Conservation (phyloP, 2,888 invertebrate genomes). For the Catocala fraxini region DNA sequence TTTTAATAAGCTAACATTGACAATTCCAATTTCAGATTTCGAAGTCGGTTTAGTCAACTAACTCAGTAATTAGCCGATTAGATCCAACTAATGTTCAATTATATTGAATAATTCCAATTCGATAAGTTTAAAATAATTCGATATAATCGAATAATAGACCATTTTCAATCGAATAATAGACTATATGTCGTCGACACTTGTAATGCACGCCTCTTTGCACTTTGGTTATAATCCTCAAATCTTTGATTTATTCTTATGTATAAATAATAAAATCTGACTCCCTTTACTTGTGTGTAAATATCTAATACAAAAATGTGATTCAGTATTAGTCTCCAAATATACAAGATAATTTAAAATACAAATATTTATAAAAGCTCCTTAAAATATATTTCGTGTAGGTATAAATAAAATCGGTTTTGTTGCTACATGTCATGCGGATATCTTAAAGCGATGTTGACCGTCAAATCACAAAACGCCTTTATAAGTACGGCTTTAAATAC, state of each 20-base stretch:
- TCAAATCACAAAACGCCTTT: neutral
- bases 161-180: neutral
- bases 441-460: neutral
- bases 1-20: neutral
- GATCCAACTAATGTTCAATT: neutral
- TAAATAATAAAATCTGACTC: slow-evolving; percentile 8
- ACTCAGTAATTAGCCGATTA: neutral
- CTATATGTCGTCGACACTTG: neutral
- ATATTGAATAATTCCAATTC: too few relatives aligned
- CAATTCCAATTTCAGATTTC: neutral
- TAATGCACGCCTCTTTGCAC: slow-evolving; percentile 2
- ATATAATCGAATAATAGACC: neutral
- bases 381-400: slow-evolving; percentile 8
- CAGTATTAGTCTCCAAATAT: slow-evolving; percentile 46
- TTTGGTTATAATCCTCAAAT: slow-evolving; percentile 1
- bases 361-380: slow-evolving; percentile 16
- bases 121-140: too few relatives aligned
- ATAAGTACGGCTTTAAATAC: neutral
- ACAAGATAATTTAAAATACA: slow-evolving; percentile 31
- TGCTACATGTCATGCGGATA: neutral
- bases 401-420: slow-evolving; percentile 19
- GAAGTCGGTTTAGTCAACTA: slow-evolving; percentile 1
- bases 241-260: slow-evolving; percentile 1
- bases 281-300: neutral
- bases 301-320: slow-evolving; percentile 53